Evolutionary conservation across 2,113 vertebrate species (phyloP), one percentile per base, ranked within the genome.

Genomic region (Sturnus vulgaris): DNA sequence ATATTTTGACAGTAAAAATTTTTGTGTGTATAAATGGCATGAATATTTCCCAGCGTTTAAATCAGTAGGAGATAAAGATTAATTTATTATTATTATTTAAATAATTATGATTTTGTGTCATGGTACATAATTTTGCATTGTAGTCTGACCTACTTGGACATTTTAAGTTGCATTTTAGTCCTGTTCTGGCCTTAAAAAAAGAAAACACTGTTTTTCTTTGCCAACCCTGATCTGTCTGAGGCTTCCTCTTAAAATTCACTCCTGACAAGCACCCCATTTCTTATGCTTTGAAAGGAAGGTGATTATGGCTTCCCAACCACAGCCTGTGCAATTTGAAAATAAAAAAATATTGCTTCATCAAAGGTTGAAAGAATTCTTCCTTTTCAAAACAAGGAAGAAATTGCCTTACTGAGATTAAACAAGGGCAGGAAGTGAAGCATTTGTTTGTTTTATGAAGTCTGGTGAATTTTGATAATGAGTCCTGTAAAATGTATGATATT

Each of bases 391-490:
- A 85, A 72, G 91, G 91, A 92, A 84, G 81, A 90, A 92, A 68
- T 86, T 60, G 44, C 76, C 82, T 76, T 28, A n/a, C 94, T 97
- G 92, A 84, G 72, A 97, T 95, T 92, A 95, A 96, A 93, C 79
- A 84, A 82, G 86, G 82, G 76, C 50, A 88, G 88, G 55, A 71
- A 92, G 86, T 77, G 77, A 95, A 96, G 79, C 53, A 5, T 84
- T 69, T 96, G 94, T 97, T 97, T 97, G 91, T 94, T 97, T 97
- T 95, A 86, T 88, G 90, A 93, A 95, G 82, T 82, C 97, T 95
- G 97, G 91, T 75, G 93, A 86, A 93, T 97, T 97, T 97, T 96
- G 95, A 98, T 98, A 98, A 97, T 96, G 90, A 97, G 30, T 88
- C 35, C 91, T 95, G 95, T 97, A 86, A 96, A 96, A 97, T 59